Percentiles rank a stretch among this genome's conserved stretches.
phyloP scores from a whole-genome alignment of 2,113 vertebrate species.

The Spilogale gracilis region DNA sequence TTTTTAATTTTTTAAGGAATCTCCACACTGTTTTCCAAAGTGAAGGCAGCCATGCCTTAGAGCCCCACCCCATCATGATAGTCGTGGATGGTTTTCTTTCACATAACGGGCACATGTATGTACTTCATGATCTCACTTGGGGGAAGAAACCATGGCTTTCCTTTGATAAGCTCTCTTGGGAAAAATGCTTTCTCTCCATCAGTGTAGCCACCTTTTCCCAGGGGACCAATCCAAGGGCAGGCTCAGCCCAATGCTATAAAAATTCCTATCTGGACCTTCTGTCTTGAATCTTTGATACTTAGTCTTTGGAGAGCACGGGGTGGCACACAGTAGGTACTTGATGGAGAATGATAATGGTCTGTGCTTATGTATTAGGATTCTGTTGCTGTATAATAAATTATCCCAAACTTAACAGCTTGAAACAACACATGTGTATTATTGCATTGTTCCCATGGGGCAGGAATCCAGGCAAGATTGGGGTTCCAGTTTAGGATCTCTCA shows the following conservation, averaged over 20 bases:
- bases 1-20: too few relatives aligned
- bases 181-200: not conserved
- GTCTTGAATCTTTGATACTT: not conserved
- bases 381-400: not conserved
- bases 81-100: not conserved
- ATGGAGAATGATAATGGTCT: not conserved
- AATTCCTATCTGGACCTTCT: not conserved
- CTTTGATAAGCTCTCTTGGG: not conserved
- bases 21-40: too few relatives aligned
- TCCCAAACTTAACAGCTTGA: not conserved
- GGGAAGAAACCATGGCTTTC: not conserved
- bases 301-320: not conserved
- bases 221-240: too few relatives aligned
- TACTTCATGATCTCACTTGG: not conserved
- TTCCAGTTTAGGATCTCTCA: not conserved
- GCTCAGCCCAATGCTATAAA: not conserved
- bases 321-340: not conserved
- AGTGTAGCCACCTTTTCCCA: not conserved
- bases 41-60: not conserved
- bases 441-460: not conserved
- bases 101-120: accelerated
- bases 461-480: not conserved
- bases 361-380: not conserved
- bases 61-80: not conserved
- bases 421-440: not conserved